Base-by-base conservation (phyloP, 2,888 invertebrate species). In the Troides helena region DNA sequence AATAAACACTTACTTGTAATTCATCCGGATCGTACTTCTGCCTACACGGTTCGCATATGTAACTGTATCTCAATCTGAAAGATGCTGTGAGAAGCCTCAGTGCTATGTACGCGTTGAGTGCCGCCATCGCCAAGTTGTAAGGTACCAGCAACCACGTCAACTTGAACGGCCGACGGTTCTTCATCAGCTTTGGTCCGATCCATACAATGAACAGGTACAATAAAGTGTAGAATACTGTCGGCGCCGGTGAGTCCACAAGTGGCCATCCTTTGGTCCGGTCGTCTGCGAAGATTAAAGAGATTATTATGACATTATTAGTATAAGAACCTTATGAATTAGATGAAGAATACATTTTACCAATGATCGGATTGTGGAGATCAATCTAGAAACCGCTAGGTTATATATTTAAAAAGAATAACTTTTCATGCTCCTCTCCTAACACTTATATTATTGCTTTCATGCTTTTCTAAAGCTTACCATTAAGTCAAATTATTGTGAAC, bases 111-210 rank as follows among this genome's bases (percentile, higher is more conserved):
- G 95, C 94, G 83, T 98, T 98, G 63, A 98, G 90, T 1, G 90
- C 90, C 4, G 97, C 96, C 95, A 98, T 96, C 1, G 95, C 94
- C 72, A 98, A 88, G 87, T 98, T 98, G 85, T 98, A 98, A 4
- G 96, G 95, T 68, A 98, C 95, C 73, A 98, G 92, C 2, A 96
- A 86, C 94, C 95, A 95, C 25, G 95, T 95, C 62, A 98, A 87
- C 75, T 95, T 93, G 79, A 97, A 95, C 0, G 98, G 96, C 81
- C 94, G 94, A 72, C 96, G 93, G 74, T 95, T 94, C 82, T 94
- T 94, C 98, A 98, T 98, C 53, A 96, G 76, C 81, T 94, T 96
- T 57, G 98, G 98, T 2, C 98, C 97, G 25, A 94, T 88, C 94
- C 95, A 95, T 17, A 98, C 97, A 77, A 97, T 94, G 76, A 95